Evolutionary conservation across 2,888 invertebrate genomes (phyloP).

Genomic region (Drosophila gaucha): DNA sequence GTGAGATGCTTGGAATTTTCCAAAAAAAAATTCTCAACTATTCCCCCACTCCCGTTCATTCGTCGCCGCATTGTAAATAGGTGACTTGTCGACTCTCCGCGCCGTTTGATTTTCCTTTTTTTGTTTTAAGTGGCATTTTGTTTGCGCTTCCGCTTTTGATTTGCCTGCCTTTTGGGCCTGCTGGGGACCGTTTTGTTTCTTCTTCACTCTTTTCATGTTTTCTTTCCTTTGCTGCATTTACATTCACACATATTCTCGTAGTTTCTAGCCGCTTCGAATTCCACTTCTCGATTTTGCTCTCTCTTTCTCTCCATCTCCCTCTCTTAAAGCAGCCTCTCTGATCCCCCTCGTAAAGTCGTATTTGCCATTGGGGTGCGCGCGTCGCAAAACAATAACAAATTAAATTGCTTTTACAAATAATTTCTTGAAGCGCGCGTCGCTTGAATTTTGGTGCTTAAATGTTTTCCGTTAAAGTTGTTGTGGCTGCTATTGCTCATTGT

Average conservation of each 20-base stretch:
- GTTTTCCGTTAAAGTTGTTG: conserved; percentile 26
- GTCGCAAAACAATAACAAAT: conserved; percentile 71
- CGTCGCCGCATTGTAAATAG: conserved; percentile 26
- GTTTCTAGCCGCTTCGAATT: conserved; percentile 6
- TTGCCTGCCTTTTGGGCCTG: conserved; percentile 23
- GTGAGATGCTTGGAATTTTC: conserved; percentile 75
- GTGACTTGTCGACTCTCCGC: conserved; percentile 38
- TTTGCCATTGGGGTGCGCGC: conserved; percentile 63
- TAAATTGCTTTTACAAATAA: conserved; percentile 37
- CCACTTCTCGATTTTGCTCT: not conserved
- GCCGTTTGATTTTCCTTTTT: conserved; percentile 42
- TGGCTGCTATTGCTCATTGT: conserved; percentile 17
- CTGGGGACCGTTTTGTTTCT: conserved; percentile 26
- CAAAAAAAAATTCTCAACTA: conserved; percentile 64
- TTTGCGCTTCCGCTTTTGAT: conserved; percentile 72
- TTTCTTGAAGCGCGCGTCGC: conserved; percentile 45
- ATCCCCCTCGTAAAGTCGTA: conserved; percentile 1
- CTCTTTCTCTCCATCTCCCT: not conserved
- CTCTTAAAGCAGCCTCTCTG: conserved; percentile 20
- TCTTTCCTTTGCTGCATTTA: conserved; percentile 31
- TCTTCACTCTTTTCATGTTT: conserved; percentile 13
- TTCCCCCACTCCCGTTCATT: conserved; percentile 16
- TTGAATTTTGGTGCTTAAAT: conserved; percentile 29
- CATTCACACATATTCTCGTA: conserved; percentile 32
- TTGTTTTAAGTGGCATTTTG: conserved; percentile 67